These are phyloP conservation scores for Eristalis tenax DNA, from an alignment of 2,888 invertebrate genomes.

Conservation along the genomic window DNA sequence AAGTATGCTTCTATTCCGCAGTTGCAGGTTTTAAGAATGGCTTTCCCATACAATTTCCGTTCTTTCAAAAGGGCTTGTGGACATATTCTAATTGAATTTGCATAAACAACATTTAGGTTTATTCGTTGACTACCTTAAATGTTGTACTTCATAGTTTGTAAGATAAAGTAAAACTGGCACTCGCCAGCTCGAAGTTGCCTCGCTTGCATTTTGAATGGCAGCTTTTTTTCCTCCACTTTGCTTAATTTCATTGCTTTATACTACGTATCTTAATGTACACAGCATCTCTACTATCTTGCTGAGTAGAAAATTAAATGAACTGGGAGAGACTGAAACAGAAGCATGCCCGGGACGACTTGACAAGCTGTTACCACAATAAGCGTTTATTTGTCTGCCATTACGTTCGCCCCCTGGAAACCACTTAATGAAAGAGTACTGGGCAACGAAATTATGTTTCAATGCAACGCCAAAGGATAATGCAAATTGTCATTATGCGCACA, in stretches of 20 bases:
- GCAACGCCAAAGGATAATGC: constrained; percentile 36
- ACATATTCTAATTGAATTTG: no score
- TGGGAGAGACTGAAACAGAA: constrained; percentile 26
- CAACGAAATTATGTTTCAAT: constrained; percentile 26
- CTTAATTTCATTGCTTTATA: constrained; percentile 40
- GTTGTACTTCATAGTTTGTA: neutral
- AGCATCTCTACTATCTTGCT: neutral
- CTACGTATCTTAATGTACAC: constrained; percentile 19
- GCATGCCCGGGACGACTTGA: neutral
- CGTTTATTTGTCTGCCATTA: constrained; percentile 36
- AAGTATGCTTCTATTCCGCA: no score
- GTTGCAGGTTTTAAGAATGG: no score
- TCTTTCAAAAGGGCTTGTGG: no score
- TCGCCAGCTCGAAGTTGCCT: neutral
- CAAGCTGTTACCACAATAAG: constrained; percentile 48
- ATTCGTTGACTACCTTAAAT: no score
- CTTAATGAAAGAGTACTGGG: constrained; percentile 17
- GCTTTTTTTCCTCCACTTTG: neutral
- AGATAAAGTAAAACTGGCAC: neutral
- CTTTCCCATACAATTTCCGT: no score
- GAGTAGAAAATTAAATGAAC: constrained; percentile 44
- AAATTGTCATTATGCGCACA: constrained; percentile 29
- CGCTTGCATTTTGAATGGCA: neutral
- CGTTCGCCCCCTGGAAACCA: constrained; percentile 28
- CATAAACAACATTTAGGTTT: no score